These are phyloP conservation scores for Copsychus sechellarum DNA, from an alignment of 2,113 vertebrate species.

Conservation along the genomic window DNA sequence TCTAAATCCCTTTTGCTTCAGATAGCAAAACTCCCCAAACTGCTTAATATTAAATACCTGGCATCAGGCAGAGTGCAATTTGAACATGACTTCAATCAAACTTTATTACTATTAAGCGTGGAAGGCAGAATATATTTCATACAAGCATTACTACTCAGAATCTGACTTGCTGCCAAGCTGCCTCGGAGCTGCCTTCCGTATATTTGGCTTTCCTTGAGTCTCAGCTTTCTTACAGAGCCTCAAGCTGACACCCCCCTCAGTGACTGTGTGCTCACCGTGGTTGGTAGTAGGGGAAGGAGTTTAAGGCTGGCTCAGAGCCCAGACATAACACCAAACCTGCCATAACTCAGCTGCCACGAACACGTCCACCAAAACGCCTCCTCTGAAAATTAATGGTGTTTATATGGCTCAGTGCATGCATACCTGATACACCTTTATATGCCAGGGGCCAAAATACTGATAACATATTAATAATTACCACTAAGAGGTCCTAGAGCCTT, in stretches of 20 bases:
- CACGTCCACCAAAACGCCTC: not conserved
- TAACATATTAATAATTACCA: not conserved
- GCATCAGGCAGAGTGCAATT: conserved; percentile 20
- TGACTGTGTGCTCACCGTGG: not conserved
- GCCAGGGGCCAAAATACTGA: not conserved
- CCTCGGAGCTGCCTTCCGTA: not conserved
- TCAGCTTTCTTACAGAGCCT: not conserved
- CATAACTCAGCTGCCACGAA: not conserved
- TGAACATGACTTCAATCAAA: conserved; percentile 48
- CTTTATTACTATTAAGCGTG: conserved; percentile 20
- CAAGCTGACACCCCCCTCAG: not conserved
- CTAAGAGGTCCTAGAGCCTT: not conserved
- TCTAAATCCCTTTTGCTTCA: conserved; percentile 34
- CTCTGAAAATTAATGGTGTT: conserved; percentile 7
- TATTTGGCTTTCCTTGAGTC: not conserved
- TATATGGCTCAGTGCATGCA: not conserved
- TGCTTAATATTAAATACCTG: conserved; percentile 60
- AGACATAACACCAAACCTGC: not conserved
- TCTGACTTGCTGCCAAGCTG: conserved; percentile 34
- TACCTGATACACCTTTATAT: not conserved
- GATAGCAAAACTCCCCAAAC: conserved; percentile 21
- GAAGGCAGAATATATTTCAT: conserved; percentile 35
- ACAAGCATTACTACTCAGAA: not conserved
- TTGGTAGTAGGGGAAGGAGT: not conserved
- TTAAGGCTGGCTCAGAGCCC: not conserved